Evolutionary conservation across 92 coral and sea anemone species (phyloP), one percentile per base, ranked within the genome.

Genomic region (Bergia puertoricense): DNA sequence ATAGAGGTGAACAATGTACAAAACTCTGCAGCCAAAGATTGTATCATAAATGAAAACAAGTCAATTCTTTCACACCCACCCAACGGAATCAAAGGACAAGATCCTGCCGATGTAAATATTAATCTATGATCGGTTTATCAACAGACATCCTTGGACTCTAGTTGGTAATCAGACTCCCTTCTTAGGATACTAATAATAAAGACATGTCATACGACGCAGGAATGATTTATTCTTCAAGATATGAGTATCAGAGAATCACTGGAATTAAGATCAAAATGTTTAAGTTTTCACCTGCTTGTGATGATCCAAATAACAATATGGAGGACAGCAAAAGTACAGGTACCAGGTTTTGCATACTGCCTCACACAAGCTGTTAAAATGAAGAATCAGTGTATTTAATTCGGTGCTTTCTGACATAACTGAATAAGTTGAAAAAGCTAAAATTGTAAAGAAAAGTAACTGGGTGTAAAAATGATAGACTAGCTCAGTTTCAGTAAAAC

Each of bases 241-340:
- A 16, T 23, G 46, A 76, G 51, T 43, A 10, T n/a, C 36, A 6
- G 22, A 11, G 9, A 39, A 16, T 4, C 40, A 40, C 41, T 36
- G 2, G 39, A 30, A 10, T 8, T 41, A 4, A 18, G 36, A 40
- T 42, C 10, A 42, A 41, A 6, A 76, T 11, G n/a, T 3, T 62
- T 62, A 62, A 62, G 36, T 46, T 76, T 46, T 84, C 48, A 84
- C 87, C 87, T 84, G 87, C 87, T 23, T 18, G 66, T 16, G 20
- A 38, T 48, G 87, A 51, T 48, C 68, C 65, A 15, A 84, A 46
- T 0, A 84, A 54, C 87, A 84, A 84, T 46, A 84, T 72, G 87
- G 79, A 79, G 43, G 87, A 72, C 87, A 84, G 65, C 75, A 42
- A 45, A 13, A 69, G 11, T n/a, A 48, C 87, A 46, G 87, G 87